phyloP scores from a whole-genome alignment of 92 coral and sea anemone genomes.

The Palythoa grandis region DNA sequence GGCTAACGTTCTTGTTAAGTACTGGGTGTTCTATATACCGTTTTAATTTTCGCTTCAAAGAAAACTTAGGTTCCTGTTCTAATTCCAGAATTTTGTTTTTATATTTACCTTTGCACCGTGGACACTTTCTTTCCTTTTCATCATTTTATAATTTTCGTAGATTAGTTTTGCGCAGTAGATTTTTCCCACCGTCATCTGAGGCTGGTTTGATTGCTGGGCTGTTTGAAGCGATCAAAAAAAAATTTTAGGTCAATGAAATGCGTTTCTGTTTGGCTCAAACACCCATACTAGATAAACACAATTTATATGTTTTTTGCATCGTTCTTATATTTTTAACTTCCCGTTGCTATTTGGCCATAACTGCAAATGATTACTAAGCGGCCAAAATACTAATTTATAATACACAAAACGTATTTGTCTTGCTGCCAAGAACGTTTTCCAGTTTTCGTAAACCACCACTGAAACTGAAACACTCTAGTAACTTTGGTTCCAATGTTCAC shows the following conservation, averaged over 20 bases:
- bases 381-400: too few relatives aligned
- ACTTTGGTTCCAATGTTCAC: too few relatives aligned
- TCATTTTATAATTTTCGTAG: slow-evolving; percentile 96
- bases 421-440: too few relatives aligned
- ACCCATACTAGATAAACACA: neutral
- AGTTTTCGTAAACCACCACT: too few relatives aligned
- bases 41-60: neutral
- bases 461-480: too few relatives aligned
- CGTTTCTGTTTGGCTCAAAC: neutral
- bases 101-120: slow-evolving; percentile 2
- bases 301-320: too few relatives aligned
- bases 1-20: neutral
- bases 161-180: slow-evolving; percentile 98
- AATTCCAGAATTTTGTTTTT: too few relatives aligned
- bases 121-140: slow-evolving; percentile 78
- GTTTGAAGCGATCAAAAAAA: slow-evolving; percentile 44
- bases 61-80: too few relatives aligned
- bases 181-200: slow-evolving; percentile 97
- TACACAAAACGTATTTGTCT: too few relatives aligned
- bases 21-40: neutral
- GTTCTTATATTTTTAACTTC: too few relatives aligned
- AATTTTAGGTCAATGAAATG: neutral
- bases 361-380: too few relatives aligned
- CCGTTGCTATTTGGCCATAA: too few relatives aligned
- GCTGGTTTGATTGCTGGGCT: slow-evolving; percentile 74